phyloP scores from a whole-genome alignment of 2,113 vertebrate genomes.

The Lagopus muta region DNA sequence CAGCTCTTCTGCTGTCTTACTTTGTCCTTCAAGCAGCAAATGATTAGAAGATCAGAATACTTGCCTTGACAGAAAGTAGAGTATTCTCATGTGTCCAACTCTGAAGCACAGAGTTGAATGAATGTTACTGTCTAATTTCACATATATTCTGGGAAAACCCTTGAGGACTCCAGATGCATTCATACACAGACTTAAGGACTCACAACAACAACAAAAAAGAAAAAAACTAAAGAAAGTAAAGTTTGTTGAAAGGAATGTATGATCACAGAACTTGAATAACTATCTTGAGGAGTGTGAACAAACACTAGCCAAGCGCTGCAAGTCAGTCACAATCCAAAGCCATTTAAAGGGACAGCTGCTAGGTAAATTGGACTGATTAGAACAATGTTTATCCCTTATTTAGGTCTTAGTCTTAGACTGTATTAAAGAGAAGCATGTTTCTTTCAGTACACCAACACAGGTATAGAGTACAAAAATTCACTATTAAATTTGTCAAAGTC shows the following conservation, averaged over 20 bases:
- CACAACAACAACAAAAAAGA: not conserved
- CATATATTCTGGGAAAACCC: not conserved
- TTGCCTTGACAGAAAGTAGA: not conserved
- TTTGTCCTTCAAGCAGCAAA: not conserved
- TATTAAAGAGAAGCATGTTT: not conserved
- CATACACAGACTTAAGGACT: not conserved
- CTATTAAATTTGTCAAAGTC: not conserved
- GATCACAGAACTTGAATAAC: not conserved
- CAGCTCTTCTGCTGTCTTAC: not conserved
- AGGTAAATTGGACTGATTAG: not conserved
- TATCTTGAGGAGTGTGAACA: not conserved
- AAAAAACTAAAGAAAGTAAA: not conserved
- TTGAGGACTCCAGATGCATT: not conserved
- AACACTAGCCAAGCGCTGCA: not conserved
- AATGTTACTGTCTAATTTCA: slow-evolving; percentile 24
- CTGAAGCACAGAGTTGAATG: not conserved
- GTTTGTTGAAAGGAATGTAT: not conserved
- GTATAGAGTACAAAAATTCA: not conserved
- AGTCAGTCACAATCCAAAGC: not conserved
- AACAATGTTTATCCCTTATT: not conserved
- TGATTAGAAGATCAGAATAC: not conserved
- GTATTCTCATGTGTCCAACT: not conserved
- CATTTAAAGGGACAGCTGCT: not conserved
- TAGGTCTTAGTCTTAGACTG: not conserved
- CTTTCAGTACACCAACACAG: not conserved